Conservation (phyloP, 2,888 invertebrate species). For the Unio delphinus region DNA sequence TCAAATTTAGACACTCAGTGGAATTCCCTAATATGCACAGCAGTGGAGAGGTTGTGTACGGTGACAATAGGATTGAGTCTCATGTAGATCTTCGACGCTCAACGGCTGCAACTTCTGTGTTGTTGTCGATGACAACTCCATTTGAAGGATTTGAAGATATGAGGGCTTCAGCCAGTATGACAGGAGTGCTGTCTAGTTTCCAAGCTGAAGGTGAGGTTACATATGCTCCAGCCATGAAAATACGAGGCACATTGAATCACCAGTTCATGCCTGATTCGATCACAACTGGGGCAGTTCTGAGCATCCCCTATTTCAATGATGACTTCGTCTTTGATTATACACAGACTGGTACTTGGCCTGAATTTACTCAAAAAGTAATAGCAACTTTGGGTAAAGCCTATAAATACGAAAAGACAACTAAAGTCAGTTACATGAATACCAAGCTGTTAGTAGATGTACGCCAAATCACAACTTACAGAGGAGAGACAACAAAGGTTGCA, state of each 20-base stretch:
- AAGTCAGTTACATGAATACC: too few relatives aligned
- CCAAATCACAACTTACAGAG: too few relatives aligned
- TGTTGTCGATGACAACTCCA: not conserved
- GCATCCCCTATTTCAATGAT: conserved; percentile 33
- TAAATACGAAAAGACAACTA: too few relatives aligned
- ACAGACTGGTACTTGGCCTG: conserved; percentile 11
- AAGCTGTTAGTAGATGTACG: too few relatives aligned
- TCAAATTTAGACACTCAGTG: too few relatives aligned
- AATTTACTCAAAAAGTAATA: too few relatives aligned
- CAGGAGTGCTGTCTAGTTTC: conserved; percentile 31
- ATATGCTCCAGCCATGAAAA: conserved; percentile 33
- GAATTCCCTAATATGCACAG: too few relatives aligned
- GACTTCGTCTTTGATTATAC: conserved; percentile 16
- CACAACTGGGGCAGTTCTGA: conserved; percentile 19
- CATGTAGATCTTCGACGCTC: not conserved
- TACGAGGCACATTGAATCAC: conserved; percentile 23
- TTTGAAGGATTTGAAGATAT: conserved; percentile 27
- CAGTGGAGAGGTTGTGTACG: not conserved
- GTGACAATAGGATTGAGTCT: not conserved
- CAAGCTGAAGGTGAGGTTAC: conserved; percentile 30
- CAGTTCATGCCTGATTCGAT: conserved; percentile 20
- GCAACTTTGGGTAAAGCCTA: too few relatives aligned
- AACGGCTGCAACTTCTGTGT: not conserved
- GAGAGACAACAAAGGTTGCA: too few relatives aligned
- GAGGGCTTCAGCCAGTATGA: conserved; percentile 22